Conservation (phyloP, 1,140 invertebrate species). For the Reticulitermes speratus region DNA sequence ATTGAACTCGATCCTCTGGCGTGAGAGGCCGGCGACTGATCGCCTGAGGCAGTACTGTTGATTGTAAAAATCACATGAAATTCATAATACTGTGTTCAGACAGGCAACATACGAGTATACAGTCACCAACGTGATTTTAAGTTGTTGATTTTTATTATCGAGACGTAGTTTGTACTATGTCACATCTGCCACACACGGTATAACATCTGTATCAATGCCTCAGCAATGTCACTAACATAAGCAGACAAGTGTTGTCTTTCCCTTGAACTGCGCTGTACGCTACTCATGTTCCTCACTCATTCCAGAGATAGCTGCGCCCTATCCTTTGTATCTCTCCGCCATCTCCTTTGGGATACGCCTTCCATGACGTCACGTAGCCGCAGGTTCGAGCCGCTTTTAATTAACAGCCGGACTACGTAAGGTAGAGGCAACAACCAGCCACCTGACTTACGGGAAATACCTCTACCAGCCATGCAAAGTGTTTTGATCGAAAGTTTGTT, state of each 20-base stretch:
- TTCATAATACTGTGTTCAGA: too few species aligned
- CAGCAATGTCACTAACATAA: too few species aligned
- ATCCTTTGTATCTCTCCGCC: not conserved
- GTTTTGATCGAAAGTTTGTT: not conserved
- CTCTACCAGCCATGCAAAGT: not conserved
- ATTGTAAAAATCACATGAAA: too few species aligned
- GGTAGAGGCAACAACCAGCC: not conserved
- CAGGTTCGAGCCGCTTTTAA: slow-evolving; percentile 14
- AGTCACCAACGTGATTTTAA: too few species aligned
- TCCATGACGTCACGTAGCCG: slow-evolving; percentile 5
- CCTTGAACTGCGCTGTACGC: not conserved
- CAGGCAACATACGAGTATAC: too few species aligned
- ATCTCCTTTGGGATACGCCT: slow-evolving; percentile 9
- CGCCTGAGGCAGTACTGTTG: too few species aligned
- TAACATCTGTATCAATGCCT: too few species aligned
- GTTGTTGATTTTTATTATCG: too few species aligned
- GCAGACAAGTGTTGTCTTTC: not conserved
- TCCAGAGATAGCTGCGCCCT: not conserved
- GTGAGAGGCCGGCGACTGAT: too few species aligned
- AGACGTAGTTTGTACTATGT: too few species aligned
- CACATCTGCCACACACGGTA: too few species aligned
- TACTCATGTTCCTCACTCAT: not conserved
- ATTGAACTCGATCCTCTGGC: too few species aligned
- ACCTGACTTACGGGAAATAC: not conserved
- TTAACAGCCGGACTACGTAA: not conserved